Conservation (phyloP, 2,797 vertebrate genomes). For the Dicrostonyx torquatus region DNA sequence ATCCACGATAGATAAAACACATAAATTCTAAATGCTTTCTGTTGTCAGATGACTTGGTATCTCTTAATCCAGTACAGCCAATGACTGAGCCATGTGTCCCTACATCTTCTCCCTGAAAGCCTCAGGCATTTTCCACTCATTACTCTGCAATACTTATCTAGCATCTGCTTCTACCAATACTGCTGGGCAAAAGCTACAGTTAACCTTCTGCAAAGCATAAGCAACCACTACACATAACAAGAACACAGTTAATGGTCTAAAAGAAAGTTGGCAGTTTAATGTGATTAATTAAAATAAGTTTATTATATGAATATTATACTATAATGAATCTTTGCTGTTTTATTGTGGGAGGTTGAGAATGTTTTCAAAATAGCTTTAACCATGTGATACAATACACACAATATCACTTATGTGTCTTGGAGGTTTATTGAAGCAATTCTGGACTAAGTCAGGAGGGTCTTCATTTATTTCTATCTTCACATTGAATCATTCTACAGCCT, state of each 20-base stretch:
- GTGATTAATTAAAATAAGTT: background rate
- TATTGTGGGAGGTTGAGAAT: background rate
- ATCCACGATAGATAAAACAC: background rate
- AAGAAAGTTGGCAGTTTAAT: background rate
- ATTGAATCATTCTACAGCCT: background rate
- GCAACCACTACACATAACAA: background rate
- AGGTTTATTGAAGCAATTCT: background rate
- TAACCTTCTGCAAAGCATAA: background rate
- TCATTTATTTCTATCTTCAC: constrained; percentile 17
- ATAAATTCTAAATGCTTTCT: background rate
- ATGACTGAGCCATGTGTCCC: background rate
- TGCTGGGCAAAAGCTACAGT: background rate
- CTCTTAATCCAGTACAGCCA: constrained; percentile 11
- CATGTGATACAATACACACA: background rate
- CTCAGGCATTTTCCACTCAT: background rate
- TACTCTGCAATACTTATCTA: background rate
- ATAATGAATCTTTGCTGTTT: constrained; percentile 8
- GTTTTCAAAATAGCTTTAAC: background rate
- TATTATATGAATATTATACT: background rate
- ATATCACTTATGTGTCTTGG: background rate
- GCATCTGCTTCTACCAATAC: background rate
- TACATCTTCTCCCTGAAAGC: background rate
- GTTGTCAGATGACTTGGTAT: background rate
- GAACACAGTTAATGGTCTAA: background rate
- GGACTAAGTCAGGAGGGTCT: background rate